phyloP scores from a whole-genome alignment of 2,113 vertebrate species.

The Chaenocephalus aceratus region DNA sequence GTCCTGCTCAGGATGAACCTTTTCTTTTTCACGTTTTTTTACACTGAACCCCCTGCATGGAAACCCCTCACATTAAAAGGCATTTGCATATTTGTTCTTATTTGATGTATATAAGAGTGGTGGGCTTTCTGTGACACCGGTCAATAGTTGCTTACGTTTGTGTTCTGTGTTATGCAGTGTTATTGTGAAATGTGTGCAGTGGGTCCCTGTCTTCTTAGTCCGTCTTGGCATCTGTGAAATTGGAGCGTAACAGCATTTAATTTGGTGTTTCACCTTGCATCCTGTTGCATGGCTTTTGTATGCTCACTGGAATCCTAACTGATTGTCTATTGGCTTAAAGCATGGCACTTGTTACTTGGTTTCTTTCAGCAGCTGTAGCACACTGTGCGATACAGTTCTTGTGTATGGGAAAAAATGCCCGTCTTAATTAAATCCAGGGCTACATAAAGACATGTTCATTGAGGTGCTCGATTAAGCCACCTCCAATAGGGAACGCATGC shows the following conservation, averaged over 20 bases:
- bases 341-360: slow-evolving; percentile 67
- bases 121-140: slow-evolving; percentile 55
- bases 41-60: slow-evolving; percentile 81
- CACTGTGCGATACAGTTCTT: slow-evolving; percentile 56
- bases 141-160: slow-evolving; percentile 63
- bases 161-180: slow-evolving; percentile 64
- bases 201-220: slow-evolving; percentile 37
- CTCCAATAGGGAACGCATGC: slow-evolving; percentile 77
- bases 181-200: slow-evolving; percentile 64
- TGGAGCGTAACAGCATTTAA: slow-evolving; percentile 37
- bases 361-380: slow-evolving; percentile 62
- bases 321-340: slow-evolving; percentile 60
- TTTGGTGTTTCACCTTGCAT: slow-evolving; percentile 64
- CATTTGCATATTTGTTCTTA: slow-evolving; percentile 63
- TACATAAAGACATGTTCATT: slow-evolving; percentile 76
- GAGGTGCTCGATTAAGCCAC: slow-evolving; percentile 78
- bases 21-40: slow-evolving; percentile 48
- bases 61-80: slow-evolving; percentile 76
- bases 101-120: slow-evolving; percentile 57
- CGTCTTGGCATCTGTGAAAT: slow-evolving; percentile 59
- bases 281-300: slow-evolving; percentile 73
- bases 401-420: slow-evolving; percentile 68
- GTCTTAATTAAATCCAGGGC: slow-evolving; percentile 79
- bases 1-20: slow-evolving; percentile 73
- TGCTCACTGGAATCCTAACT: slow-evolving; percentile 59